Evolutionary conservation across 2,888 invertebrate species (phyloP).

Genomic region (Abscondita cerata): DNA sequence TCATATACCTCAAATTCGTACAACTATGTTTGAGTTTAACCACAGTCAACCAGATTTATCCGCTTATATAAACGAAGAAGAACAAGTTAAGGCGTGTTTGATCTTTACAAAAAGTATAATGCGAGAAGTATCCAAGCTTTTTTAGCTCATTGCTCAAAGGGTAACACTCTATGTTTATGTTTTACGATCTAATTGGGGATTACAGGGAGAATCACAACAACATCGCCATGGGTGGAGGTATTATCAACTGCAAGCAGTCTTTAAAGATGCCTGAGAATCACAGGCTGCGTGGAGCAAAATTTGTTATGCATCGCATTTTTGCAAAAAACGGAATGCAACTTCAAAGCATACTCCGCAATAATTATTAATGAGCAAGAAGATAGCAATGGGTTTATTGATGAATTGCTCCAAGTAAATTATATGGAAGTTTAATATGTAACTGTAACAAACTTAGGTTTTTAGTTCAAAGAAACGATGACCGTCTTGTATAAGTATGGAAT

Average conservation of each 20-base stretch:
- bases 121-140: background rate
- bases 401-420: conserved; percentile 16
- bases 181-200: background rate
- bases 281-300: background rate
- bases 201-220: background rate
- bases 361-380: conserved; percentile 6
- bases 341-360: conserved; percentile 30
- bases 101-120: conserved; percentile 7
- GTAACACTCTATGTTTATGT: background rate
- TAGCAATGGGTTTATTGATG: conserved; percentile 11
- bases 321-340: conserved; percentile 16
- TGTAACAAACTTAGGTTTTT: conserved; percentile 4
- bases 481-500: conserved; percentile 19
- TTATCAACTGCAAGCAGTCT: background rate
- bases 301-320: conserved; percentile 27
- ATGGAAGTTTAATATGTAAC: background rate
- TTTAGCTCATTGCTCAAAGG: background rate
- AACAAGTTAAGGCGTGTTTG: conserved; percentile 5
- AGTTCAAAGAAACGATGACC: conserved; percentile 18
- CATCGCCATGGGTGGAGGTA: conserved; percentile 14
- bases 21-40: background rate
- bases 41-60: background rate
- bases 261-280: background rate
- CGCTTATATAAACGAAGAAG: background rate
- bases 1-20: conserved; percentile 5